phyloP scores from a whole-genome alignment of 2,888 invertebrate species.

The Sussaba pulchella region DNA sequence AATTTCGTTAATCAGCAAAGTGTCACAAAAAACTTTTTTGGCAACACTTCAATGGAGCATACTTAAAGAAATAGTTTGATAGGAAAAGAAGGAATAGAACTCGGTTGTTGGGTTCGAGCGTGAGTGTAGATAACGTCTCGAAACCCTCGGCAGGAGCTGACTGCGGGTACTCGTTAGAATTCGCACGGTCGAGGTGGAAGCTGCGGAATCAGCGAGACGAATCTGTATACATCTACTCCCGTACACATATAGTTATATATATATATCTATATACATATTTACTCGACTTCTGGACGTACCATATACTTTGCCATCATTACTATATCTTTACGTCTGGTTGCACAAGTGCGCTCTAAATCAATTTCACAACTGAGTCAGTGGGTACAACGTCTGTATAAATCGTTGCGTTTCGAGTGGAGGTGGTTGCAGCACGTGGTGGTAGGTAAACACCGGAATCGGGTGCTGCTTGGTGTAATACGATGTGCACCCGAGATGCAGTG shows the following conservation, averaged over 20 bases:
- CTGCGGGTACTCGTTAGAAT: neutral
- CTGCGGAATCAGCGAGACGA: conserved; percentile 46
- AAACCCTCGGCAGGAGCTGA: neutral
- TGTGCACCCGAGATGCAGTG: conserved; percentile 26
- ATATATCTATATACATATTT: too few species aligned
- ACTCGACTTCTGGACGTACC: neutral
- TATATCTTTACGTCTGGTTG: conserved; percentile 52
- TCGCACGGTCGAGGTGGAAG: conserved; percentile 26
- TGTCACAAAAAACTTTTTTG: too few species aligned
- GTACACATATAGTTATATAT: too few species aligned
- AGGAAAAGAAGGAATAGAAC: too few species aligned
- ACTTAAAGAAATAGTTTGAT: too few species aligned
- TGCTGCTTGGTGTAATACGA: conserved; percentile 24
- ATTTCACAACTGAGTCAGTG: conserved; percentile 70
- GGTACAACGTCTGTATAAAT: conserved; percentile 61
- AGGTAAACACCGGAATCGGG: conserved; percentile 38
- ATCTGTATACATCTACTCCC: conserved; percentile 26
- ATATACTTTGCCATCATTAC: conserved; percentile 45
- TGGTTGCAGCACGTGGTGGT: too few species aligned
- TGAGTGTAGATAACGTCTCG: conserved; percentile 19
- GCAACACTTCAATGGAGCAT: too few species aligned
- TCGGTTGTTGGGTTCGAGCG: neutral
- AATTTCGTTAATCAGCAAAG: too few species aligned
- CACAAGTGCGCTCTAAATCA: conserved; percentile 57
- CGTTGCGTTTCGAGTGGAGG: too few species aligned